Evolutionary conservation across 2,888 invertebrate genomes (phyloP).

Genomic region (Ischnura elegans): DNA sequence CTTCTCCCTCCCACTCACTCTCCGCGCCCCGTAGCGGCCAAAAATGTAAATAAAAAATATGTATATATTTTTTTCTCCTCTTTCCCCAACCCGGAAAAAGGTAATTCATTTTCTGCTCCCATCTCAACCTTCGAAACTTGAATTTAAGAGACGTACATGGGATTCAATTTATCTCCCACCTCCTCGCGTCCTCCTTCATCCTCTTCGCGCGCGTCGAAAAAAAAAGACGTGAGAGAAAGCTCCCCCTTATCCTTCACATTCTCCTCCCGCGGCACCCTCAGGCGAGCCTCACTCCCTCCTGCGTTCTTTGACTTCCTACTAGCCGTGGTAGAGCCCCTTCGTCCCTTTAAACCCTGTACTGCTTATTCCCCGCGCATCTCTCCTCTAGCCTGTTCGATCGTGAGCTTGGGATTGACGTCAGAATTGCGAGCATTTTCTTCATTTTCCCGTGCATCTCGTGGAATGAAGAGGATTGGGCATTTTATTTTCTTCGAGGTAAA

Average conservation of each 20-base stretch:
- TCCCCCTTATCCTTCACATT: background rate
- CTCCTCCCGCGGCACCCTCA: background rate
- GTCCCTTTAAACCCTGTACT: background rate
- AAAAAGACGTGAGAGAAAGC: too few species aligned
- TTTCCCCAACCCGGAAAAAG: background rate
- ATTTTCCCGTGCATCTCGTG: background rate
- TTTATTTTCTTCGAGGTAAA: background rate
- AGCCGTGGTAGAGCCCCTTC: background rate
- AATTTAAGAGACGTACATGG: conserved; percentile 23
- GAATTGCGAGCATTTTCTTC: background rate
- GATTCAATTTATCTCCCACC: conserved; percentile 16
- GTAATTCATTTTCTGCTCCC: conserved; percentile 3
- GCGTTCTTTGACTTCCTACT: too few species aligned
- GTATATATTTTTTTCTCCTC: too few species aligned
- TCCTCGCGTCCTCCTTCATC: background rate
- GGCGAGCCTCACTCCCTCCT: background rate
- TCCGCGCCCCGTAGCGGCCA: background rate
- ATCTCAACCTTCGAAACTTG: background rate
- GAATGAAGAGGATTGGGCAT: background rate
- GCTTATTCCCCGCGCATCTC: background rate
- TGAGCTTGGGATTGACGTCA: background rate
- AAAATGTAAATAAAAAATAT: too few species aligned
- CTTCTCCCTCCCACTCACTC: background rate
- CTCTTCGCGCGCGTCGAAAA: background rate
- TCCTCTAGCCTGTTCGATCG: background rate